phyloP scores from a whole-genome alignment of 2,797 vertebrate genomes.

The Aldrovandia affinis region DNA sequence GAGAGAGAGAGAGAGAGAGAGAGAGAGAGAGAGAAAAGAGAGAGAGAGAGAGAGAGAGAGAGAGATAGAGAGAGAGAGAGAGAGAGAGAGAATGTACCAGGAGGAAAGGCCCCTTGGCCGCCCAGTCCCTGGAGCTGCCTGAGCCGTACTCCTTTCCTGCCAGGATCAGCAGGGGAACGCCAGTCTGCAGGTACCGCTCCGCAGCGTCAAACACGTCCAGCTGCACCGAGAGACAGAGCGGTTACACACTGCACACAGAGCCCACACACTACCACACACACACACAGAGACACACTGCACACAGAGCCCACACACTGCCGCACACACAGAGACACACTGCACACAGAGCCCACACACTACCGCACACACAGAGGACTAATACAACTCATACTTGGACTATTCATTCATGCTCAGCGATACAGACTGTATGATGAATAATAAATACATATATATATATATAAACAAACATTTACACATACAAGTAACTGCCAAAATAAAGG shows the following conservation, averaged over 20 bases:
- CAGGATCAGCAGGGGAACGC: slow-evolving; percentile 83
- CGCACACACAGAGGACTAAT: no score
- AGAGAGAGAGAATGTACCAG: slow-evolving; percentile 71
- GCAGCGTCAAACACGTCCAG: slow-evolving; percentile 94
- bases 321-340: neutral
- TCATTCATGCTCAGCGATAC: no score
- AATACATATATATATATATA: no score
- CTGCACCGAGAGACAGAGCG: slow-evolving; percentile 62
- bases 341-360: neutral
- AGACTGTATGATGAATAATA: no score
- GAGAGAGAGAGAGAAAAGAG: neutral
- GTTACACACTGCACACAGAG: neutral
- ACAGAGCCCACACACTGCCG: neutral
- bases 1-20: no score
- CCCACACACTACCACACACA: neutral
- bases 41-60: no score
- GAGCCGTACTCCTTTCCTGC: slow-evolving; percentile 96
- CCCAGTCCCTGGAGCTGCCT: slow-evolving; percentile 97
- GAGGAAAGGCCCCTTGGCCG: slow-evolving; percentile 94
- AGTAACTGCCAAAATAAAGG: no score
- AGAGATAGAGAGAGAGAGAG: no score
- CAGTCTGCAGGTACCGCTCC: slow-evolving; percentile 82
- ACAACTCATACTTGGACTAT: no score
- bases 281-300: neutral
- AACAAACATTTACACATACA: neutral